phyloP scores from a whole-genome alignment of 1,140 invertebrate species.

The Augochlora pura region DNA sequence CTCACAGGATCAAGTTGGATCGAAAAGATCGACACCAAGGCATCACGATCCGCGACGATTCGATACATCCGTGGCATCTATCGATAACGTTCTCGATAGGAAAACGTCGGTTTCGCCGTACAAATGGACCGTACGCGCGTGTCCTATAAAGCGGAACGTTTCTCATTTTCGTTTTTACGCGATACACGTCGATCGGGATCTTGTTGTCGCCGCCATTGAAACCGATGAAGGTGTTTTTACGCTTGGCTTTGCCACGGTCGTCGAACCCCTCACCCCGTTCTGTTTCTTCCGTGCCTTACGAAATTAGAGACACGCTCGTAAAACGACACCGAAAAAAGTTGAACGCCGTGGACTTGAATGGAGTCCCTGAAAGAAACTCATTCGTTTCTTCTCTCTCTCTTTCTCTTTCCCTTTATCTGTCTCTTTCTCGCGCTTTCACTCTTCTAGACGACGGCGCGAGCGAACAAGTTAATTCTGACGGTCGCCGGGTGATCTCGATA shows the following conservation, averaged over 20 bases:
- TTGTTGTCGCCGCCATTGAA: background rate
- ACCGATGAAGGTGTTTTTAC: constrained; percentile 1
- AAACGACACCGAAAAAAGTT: background rate
- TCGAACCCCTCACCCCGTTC: background rate
- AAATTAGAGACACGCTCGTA: background rate
- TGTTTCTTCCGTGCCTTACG: background rate
- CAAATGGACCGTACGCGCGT: background rate
- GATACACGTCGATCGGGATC: background rate
- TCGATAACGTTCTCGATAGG: no score
- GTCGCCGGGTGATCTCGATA: background rate
- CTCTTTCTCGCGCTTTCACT: no score
- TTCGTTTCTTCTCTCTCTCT: background rate
- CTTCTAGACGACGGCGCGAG: background rate
- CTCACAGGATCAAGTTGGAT: no score
- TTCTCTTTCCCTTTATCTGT: no score
- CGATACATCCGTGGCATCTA: no score
- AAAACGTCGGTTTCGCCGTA: no score
- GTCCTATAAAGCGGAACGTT: background rate
- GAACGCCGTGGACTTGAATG: background rate
- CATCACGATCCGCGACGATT: no score
- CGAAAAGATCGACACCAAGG: no score
- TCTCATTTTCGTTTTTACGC: background rate
- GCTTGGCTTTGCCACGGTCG: background rate
- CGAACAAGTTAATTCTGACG: background rate
- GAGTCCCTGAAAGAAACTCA: background rate